Evolutionary conservation across 2,113 vertebrate species (phyloP), one percentile per base, ranked within the genome.

Genomic region (Camelus bactrianus): DNA sequence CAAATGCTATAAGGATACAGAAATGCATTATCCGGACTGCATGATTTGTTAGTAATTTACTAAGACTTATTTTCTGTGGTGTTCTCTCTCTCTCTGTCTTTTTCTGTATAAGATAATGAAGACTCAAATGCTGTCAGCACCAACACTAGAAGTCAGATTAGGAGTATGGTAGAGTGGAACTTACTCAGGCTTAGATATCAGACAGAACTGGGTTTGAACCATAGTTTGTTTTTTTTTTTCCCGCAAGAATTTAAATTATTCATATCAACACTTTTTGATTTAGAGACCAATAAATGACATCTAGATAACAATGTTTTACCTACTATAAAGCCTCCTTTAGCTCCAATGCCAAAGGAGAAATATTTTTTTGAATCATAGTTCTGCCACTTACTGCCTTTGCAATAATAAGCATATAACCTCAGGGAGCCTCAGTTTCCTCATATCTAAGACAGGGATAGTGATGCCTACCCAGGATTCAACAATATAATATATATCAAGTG

Each of bases 1-100:
- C 96, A 96, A 83, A 97, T 98, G 82, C 95, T 97, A 95, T 97
- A 97, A 96, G 96, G 96, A 88, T 94, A 94, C 96, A 97, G 92
- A 89, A 98, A 98, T 97, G 97, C 97, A 97, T 98, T 95, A 96
- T 96, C 82, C 96, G 95, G 92, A 96, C 91, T 93, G 86, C 87
- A 95, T 92, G 94, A 98, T 93, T 97, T 96, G 90, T 98, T 97
- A 87, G 75, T 96, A 69, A 95, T 75, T 83, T 92, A 86, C 48
- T 80, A 94, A 97, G 97, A 95, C 96, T 96, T 50, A 94, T 54
- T 97, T 97, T 97, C 94, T 46, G 46, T 67, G 54, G 76, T 93
- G 81, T 75, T 96, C 64, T 79, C 60, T 95, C 46, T 32, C 24
- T 62, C 79, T 9, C 67, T 48, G 52, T n/a, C 76, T 46, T 93